A percentile compares a stretch with the other conserved stretches of the same genome.
Evolutionary conservation across 2,113 vertebrate species (phyloP).

Genomic region (Gymnobelideus leadbeateri): DNA sequence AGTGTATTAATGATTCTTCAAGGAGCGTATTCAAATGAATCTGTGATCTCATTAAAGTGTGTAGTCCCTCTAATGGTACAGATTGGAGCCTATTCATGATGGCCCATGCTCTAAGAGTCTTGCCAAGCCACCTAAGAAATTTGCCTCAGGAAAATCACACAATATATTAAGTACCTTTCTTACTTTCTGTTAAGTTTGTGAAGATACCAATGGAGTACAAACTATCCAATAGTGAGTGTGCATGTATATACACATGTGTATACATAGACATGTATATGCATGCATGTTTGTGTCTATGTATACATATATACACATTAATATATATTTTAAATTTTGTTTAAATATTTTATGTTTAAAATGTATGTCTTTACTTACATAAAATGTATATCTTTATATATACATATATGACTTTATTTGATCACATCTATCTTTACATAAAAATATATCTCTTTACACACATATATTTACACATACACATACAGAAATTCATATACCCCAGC

Average conservation of each 20-base stretch:
- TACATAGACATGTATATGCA: too few relatives aligned
- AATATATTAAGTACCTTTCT: not conserved
- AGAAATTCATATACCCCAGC: not conserved
- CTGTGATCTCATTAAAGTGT: not conserved
- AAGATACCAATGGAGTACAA: not conserved
- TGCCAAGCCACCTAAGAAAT: not conserved
- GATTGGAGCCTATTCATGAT: not conserved
- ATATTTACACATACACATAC: too few relatives aligned
- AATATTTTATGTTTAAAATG: not conserved
- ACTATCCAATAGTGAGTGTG: not conserved
- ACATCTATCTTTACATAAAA: too few relatives aligned
- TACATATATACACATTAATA: too few relatives aligned
- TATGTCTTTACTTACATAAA: too few relatives aligned
- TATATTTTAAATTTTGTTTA: too few relatives aligned
- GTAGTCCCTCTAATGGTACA: too few relatives aligned
- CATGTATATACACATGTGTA: too few relatives aligned
- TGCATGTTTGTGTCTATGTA: not conserved
- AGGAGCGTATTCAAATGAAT: not conserved
- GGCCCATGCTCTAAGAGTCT: not conserved
- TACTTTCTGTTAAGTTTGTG: not conserved
- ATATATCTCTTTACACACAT: too few relatives aligned
- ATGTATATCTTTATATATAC: too few relatives aligned
- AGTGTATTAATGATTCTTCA: not conserved
- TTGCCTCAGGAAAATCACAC: not conserved
- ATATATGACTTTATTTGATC: too few relatives aligned